Conservation (phyloP, 2,888 invertebrate species). For the Calliphora vomitoria region DNA sequence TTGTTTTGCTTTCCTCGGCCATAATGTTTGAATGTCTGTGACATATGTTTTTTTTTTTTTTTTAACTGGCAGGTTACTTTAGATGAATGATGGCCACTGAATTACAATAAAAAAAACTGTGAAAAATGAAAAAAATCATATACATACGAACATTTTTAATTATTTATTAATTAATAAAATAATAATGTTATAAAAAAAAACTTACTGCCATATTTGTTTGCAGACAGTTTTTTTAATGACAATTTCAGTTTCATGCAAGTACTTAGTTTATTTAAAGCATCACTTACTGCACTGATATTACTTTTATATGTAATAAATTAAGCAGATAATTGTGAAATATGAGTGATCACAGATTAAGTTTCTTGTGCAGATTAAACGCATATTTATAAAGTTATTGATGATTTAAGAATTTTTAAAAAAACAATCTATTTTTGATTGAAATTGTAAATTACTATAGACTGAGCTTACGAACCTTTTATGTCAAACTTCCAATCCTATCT, state of each 20-base stretch:
- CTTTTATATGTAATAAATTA: background rate
- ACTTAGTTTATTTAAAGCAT: background rate
- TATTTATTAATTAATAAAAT: slow-evolving; percentile 61
- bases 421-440: no score
- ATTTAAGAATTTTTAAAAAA: no score
- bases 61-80: slow-evolving; percentile 37
- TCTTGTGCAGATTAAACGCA: no score
- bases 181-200: slow-evolving; percentile 2
- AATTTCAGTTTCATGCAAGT: slow-evolving; percentile 24
- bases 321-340: no score
- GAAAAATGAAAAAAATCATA: background rate
- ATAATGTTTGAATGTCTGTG: slow-evolving; percentile 48
- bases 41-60: no score
- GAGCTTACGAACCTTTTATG: no score
- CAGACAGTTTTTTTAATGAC: slow-evolving; percentile 5
- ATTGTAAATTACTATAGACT: no score
- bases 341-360: no score
- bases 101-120: slow-evolving; percentile 42
- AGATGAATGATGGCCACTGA: slow-evolving; percentile 34
- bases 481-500: no score
- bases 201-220: slow-evolving; percentile 4
- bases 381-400: no score
- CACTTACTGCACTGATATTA: background rate
- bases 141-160: slow-evolving; percentile 33
- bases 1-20: slow-evolving; percentile 8